phyloP scores from a whole-genome alignment of 2,113 vertebrate genomes.

The Propithecus coquereli region DNA sequence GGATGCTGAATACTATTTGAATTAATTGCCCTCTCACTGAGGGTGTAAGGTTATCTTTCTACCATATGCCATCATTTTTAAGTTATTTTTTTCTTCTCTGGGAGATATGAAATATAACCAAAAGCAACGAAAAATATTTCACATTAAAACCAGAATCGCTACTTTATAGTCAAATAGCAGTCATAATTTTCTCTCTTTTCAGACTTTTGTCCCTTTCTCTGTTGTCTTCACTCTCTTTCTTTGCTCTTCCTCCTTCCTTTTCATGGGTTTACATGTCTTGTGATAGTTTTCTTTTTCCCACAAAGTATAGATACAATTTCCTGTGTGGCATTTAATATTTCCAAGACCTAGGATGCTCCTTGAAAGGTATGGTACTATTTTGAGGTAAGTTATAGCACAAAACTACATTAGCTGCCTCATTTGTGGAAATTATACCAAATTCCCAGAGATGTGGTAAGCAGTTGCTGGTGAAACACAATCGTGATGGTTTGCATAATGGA shows the following conservation, averaged over 20 bases:
- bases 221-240: neutral
- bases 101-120: conserved; percentile 40
- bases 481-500: conserved; percentile 48
- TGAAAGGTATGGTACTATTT: conserved; percentile 32
- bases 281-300: neutral
- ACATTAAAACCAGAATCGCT: conserved; percentile 34
- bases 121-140: conserved; percentile 50
- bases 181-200: conserved; percentile 32
- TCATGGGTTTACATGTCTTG: neutral
- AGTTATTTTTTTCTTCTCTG: neutral
- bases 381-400: neutral
- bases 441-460: conserved; percentile 43
- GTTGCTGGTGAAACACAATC: conserved; percentile 49
- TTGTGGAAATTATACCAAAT: conserved; percentile 57
- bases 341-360: neutral
- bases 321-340: neutral
- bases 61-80: neutral
- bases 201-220: neutral
- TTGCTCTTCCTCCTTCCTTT: neutral
- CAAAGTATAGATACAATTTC: conserved; percentile 44
- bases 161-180: neutral
- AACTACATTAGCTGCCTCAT: conserved; percentile 49
- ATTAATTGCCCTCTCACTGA: conserved; percentile 29
- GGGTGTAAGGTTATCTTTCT: conserved; percentile 27
- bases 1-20: neutral